Base-by-base conservation (phyloP, 2,888 invertebrate genomes). In the Leucophenga maculata region DNA sequence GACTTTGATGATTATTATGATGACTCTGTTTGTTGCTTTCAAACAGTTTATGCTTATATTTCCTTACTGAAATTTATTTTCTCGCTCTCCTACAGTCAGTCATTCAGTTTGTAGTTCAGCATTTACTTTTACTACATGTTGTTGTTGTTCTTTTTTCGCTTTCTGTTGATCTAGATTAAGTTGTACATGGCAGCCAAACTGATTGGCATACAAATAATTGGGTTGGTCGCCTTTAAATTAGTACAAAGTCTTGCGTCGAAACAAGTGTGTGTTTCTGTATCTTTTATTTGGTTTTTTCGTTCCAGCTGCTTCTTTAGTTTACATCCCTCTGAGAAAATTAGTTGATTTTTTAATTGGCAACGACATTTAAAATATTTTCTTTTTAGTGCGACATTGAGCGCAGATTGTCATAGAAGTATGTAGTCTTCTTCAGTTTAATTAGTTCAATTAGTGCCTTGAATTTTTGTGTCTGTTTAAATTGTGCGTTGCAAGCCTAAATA, bases 21-120 rank as follows among this genome's bases (percentile, higher is more conserved):
- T 77, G 77, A 75, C 76, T 76, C 70, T 77, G 76, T 77, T 77
- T 76, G 77, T 73, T 77, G 74, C 70, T 71, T 72, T 72, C 69
- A 74, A 74, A 76, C 73, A 73, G 73, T 76, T 73, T 64, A 62
- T 44, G 13, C 18, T 13, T 16, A 20, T 64, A 13, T 64, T 4
- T 46, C 46, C 26, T 64, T 50, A 50, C 18, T 18, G 13, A 22
- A 76, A 71, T 74, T 73, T 69, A 69, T 74, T 50, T 50, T 50
- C 13, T 50, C 13, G 26, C 26, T 50, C 13, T 50, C 18, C 50
- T 50, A 50, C 6, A 11, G 6, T 6, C 50, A 4, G n/a, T n/a
- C 6, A 4, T 50, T 26, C 6, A 11, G 6, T 6, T 16, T n/a
- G n/a, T n/a, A 50, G 16, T 50, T 26, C 18, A 16, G n/a, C 18